Conservation (phyloP, 1,140 invertebrate genomes). For the Drosophila leontia region DNA sequence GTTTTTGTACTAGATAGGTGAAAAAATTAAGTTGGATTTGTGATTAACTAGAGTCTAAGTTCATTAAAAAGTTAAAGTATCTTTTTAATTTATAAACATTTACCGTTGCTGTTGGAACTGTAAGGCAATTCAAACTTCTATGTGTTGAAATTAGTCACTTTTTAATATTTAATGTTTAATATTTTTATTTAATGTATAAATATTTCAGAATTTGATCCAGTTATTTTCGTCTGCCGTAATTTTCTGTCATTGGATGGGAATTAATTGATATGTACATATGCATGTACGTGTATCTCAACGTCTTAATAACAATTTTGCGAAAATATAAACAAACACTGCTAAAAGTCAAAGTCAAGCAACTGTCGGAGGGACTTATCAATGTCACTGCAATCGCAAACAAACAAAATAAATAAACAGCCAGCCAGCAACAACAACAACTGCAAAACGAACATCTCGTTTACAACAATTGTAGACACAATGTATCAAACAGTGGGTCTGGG, state of each 20-base stretch:
- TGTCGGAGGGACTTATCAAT: constrained; percentile 68
- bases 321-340: constrained; percentile 40
- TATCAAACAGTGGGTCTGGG: constrained; percentile 5
- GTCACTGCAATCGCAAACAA: constrained; percentile 63
- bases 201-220: not conserved
- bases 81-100: too few relatives aligned
- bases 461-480: constrained; percentile 47
- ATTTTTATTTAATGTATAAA: too few relatives aligned
- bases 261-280: not conserved
- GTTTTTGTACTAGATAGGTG: too few relatives aligned
- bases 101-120: not conserved
- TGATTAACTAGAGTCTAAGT: too few relatives aligned
- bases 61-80: too few relatives aligned
- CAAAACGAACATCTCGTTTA: constrained; percentile 40
- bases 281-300: constrained; percentile 8
- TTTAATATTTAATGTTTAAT: too few relatives aligned
- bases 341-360: constrained; percentile 65
- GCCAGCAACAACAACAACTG: constrained; percentile 3
- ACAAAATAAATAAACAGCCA: constrained; percentile 24
- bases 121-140: not conserved
- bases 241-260: constrained; percentile 1
- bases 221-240: not conserved
- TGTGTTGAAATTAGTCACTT: not conserved
- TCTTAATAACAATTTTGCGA: constrained; percentile 32
- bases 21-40: too few relatives aligned